These are phyloP conservation scores for Melanerpes formicivorus DNA, from an alignment of 2,113 vertebrate genomes.

Conservation along the genomic window DNA sequence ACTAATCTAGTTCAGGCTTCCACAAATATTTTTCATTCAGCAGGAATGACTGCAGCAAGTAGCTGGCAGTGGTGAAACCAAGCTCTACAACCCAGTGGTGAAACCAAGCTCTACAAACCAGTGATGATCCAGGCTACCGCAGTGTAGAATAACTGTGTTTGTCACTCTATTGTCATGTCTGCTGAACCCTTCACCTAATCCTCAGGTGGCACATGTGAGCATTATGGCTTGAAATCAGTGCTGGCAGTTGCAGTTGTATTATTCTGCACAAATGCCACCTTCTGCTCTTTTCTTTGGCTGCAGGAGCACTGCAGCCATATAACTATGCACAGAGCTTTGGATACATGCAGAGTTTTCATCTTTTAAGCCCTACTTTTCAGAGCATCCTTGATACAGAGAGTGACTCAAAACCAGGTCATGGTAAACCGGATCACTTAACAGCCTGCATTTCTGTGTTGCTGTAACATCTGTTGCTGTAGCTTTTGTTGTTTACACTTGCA, in stretches of 20 bases:
- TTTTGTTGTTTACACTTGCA: background rate
- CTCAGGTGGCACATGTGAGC: background rate
- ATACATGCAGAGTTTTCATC: background rate
- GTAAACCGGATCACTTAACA: background rate
- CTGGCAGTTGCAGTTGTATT: background rate
- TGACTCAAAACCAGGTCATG: background rate
- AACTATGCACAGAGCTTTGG: background rate
- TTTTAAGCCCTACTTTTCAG: background rate
- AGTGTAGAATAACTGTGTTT: background rate
- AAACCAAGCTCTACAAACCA: background rate
- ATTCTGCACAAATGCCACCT: background rate
- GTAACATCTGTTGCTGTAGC: slow-evolving; percentile 33
- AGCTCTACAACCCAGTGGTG: background rate
- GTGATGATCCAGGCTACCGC: background rate
- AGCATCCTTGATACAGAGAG: background rate
- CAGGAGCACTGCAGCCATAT: background rate
- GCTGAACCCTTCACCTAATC: background rate
- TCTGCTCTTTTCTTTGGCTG: background rate
- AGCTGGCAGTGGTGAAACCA: background rate
- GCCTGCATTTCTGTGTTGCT: background rate
- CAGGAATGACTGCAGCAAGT: background rate
- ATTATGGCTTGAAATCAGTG: background rate
- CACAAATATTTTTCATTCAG: background rate
- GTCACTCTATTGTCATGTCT: background rate
- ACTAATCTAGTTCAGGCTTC: background rate